phyloP scores from a whole-genome alignment of 2,888 invertebrate genomes.

The Pantelozetes paolii region DNA sequence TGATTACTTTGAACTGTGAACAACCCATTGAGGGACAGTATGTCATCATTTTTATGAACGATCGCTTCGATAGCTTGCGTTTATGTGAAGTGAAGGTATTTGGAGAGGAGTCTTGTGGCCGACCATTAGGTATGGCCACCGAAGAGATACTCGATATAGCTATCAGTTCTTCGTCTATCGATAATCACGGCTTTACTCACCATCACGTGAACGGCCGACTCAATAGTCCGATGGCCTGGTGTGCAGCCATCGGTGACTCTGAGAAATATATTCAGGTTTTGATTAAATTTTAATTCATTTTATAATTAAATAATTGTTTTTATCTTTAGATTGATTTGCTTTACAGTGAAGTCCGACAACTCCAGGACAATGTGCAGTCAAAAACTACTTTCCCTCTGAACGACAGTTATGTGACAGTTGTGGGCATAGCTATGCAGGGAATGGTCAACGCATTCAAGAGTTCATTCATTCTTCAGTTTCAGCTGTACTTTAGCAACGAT shows the following conservation, averaged over 20 bases:
- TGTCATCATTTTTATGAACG: constrained; percentile 48
- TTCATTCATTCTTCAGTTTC: constrained; percentile 47
- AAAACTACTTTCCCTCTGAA: neutral
- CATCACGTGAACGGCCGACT: constrained; percentile 48
- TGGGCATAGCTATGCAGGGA: constrained; percentile 49
- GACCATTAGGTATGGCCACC: constrained; percentile 50
- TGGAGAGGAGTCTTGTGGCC: constrained; percentile 49
- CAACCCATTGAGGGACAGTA: constrained; percentile 49
- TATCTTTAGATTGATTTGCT: constrained; percentile 18
- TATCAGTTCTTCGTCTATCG: constrained; percentile 47
- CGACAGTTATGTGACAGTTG: constrained; percentile 45
- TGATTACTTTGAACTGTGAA: constrained; percentile 47
- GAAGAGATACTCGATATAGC: constrained; percentile 49
- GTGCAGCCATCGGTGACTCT: constrained; percentile 47
- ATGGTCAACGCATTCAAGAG: constrained; percentile 47
- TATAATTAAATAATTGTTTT: constrained; percentile 11
- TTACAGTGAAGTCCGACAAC: neutral
- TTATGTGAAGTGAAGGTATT: constrained; percentile 49
- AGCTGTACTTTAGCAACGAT: constrained; percentile 48
- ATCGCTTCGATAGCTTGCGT: constrained; percentile 48
- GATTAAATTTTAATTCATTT: constrained; percentile 4
- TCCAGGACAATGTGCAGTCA: neutral
- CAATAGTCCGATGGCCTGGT: constrained; percentile 48
- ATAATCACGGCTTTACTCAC: constrained; percentile 42
- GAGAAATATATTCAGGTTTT: constrained; percentile 47